Percentiles rank a stretch among this genome's conserved stretches.
Evolutionary conservation across 2,113 vertebrate genomes (phyloP).

Genomic region (Alligator mississippiensis): DNA sequence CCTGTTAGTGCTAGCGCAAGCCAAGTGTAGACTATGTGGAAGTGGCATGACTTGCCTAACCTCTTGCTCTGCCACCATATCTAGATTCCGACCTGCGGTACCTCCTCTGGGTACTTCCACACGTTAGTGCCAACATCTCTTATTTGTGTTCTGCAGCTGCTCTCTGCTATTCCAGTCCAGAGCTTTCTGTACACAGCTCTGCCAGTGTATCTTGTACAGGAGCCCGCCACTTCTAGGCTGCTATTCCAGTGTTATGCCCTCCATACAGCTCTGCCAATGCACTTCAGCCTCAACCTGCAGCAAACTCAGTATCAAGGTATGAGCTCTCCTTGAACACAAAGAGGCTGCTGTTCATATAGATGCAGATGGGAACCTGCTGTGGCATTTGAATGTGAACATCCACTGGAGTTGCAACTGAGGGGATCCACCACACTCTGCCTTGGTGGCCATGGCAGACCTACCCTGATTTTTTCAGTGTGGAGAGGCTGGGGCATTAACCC

Average conservation of each 20-base stretch:
- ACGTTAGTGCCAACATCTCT: neutral
- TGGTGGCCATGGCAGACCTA: neutral
- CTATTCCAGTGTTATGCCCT: neutral
- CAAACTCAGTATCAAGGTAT: neutral
- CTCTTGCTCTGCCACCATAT: neutral
- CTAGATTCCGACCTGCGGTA: accelerated
- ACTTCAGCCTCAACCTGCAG: neutral
- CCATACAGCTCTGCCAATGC: neutral
- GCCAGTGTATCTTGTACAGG: neutral
- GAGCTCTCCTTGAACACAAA: neutral
- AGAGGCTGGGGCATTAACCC: conserved; percentile 60
- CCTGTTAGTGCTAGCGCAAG: neutral
- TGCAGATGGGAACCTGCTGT: neutral
- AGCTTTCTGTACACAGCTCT: neutral
- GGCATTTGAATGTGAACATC: neutral
- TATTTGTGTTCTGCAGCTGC: neutral
- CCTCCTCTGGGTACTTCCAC: accelerated
- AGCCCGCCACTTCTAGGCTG: neutral
- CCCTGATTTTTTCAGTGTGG: conserved; percentile 33
- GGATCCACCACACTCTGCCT: conserved; percentile 5
- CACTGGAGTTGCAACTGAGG: neutral
- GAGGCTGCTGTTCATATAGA: neutral
- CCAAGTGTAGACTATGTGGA: too few species aligned
- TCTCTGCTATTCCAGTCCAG: too few species aligned
- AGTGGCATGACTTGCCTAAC: accelerated